These are phyloP conservation scores for Stercorarius parasiticus DNA, from an alignment of 2,113 vertebrate genomes.

Conservation along the genomic window DNA sequence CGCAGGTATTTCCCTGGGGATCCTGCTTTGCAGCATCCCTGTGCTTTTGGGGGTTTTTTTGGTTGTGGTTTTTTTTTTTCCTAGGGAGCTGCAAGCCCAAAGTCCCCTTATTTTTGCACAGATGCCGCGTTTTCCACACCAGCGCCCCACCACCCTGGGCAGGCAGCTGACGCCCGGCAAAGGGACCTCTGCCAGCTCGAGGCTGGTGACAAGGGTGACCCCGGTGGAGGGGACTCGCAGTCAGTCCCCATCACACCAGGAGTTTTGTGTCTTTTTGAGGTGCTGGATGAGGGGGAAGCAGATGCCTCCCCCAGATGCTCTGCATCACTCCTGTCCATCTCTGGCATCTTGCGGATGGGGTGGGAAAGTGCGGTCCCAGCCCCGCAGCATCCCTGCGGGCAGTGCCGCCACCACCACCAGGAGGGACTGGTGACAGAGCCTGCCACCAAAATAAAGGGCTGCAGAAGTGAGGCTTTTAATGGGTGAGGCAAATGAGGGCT, in stretches of 20 bases:
- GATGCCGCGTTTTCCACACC: background rate
- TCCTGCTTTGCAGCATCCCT: background rate
- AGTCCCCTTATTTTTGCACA: background rate
- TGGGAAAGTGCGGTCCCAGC: background rate
- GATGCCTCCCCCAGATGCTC: background rate
- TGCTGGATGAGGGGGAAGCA: background rate
- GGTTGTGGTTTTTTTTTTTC: background rate
- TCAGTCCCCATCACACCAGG: background rate
- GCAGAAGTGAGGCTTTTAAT: background rate
- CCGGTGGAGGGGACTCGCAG: background rate
- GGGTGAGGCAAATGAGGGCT: background rate
- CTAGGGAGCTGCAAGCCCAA: background rate
- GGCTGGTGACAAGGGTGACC: background rate
- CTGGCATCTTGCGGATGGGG: rapidly evolving
- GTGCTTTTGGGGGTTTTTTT: too few species aligned
- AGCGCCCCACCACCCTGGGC: background rate
- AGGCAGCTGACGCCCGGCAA: background rate
- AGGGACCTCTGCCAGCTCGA: background rate
- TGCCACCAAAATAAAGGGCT: background rate
- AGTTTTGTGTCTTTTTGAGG: background rate
- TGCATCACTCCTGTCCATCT: background rate
- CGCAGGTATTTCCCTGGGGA: background rate
- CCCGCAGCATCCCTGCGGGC: background rate
- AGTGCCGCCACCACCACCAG: background rate
- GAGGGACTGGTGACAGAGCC: background rate